phyloP scores from a whole-genome alignment of 2,797 vertebrate species.

The Malacoraja senta region DNA sequence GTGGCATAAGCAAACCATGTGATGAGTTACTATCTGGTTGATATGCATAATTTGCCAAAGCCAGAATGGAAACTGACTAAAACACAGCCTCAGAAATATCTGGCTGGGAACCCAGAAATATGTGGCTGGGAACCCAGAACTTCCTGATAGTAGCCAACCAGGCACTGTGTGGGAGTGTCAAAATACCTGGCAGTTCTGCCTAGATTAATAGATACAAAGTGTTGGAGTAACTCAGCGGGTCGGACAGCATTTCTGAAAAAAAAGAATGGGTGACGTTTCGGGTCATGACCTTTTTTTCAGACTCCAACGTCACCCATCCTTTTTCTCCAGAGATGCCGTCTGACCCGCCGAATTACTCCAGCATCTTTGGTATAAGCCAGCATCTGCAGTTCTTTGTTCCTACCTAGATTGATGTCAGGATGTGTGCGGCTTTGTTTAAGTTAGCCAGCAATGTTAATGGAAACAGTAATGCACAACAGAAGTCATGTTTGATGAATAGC shows the following conservation, averaged over 20 bases:
- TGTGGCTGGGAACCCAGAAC: background rate
- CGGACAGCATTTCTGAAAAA: too few species aligned
- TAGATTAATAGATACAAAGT: background rate
- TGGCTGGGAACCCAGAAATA: background rate
- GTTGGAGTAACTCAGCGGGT: too few species aligned
- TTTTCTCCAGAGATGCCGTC: too few species aligned
- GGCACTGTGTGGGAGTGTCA: background rate
- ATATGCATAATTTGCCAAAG: background rate
- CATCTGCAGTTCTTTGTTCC: too few species aligned
- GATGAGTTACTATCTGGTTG: background rate
- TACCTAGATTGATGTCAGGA: background rate
- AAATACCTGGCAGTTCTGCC: background rate
- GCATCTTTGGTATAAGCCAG: too few species aligned
- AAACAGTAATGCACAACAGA: background rate
- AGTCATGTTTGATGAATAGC: too few species aligned
- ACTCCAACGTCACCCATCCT: too few species aligned
- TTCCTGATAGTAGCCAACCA: too few species aligned
- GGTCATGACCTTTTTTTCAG: too few species aligned
- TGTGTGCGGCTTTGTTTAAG: background rate
- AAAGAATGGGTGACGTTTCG: too few species aligned
- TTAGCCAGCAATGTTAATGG: background rate
- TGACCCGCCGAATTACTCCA: too few species aligned
- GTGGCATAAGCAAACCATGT: background rate
- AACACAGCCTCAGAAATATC: background rate
- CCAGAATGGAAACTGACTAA: background rate